Percentiles rank a stretch among this genome's conserved stretches.
Conservation (phyloP, 2,797 vertebrate species). For the Ceryle rudis region DNA sequence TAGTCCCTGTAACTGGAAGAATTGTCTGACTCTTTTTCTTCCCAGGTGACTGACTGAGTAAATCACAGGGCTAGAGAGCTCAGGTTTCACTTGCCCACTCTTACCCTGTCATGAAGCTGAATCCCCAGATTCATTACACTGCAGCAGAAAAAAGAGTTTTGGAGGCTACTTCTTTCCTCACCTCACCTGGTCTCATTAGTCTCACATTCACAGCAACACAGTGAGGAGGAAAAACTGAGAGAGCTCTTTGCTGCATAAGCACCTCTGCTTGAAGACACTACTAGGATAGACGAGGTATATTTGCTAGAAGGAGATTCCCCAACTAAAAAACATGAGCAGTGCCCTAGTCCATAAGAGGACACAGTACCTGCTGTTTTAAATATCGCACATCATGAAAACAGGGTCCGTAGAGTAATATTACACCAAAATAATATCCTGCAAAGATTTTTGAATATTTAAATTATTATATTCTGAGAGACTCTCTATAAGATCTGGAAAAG, state of each 20-base stretch:
- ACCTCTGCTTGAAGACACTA: background rate
- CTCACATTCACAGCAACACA: background rate
- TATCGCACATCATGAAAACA: background rate
- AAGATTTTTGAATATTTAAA: background rate
- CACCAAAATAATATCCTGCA: background rate
- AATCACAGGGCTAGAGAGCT: background rate
- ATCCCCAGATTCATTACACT: background rate
- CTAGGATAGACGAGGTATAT: accelerated
- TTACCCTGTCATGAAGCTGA: background rate
- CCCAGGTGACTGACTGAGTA: background rate
- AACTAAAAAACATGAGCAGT: background rate
- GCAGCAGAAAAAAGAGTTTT: background rate
- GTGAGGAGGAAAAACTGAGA: background rate
- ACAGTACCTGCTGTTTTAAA: background rate
- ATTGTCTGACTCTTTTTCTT: background rate
- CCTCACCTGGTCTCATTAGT: background rate
- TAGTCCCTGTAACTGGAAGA: background rate
- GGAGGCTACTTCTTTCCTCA: background rate
- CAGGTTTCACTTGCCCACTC: background rate
- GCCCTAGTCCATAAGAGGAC: background rate
- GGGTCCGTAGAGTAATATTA: background rate
- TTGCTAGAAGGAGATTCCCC: background rate
- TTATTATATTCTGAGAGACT: background rate
- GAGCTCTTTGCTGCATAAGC: background rate
- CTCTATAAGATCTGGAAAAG: background rate